Evolutionary conservation across 2,888 invertebrate genomes (phyloP), one percentile per base, ranked within the genome.

Genomic region (Agrochola circellaris): DNA sequence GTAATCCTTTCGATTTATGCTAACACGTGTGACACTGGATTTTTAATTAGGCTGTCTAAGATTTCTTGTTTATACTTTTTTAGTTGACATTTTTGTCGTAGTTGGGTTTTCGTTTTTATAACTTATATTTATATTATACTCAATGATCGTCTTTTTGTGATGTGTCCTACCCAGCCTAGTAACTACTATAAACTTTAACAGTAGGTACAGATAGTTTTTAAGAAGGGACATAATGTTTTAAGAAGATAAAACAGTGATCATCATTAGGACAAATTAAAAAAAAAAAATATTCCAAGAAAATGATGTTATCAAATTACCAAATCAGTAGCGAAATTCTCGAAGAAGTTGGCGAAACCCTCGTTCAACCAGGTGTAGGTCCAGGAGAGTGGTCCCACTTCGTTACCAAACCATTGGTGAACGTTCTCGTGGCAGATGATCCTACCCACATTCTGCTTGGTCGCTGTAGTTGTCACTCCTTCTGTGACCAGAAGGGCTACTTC

Each of bases 381-480:
- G 95, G 98, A 98, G 34, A 96, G 92, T 0, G 97, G 97, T 1
- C 98, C 97, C 3, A 98, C 97, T 85, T 97, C 97, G 90, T 98
- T 98, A 0, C 98, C 98, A 90, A 98, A 98, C 98, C 98, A 98
- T 97, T 97, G 98, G 91, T 99, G 99, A 0, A 96, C 94, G 79
- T 97, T 97, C 89, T 97, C 97, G 88, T 97, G 97, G 15, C 97
- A 95, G 73, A 97, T 95, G 73, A 97, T 96, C 8, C 96, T 95
- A 5, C 96, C 97, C 61, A 97, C 96, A 87, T 95, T 94, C 84
- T 97, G 96, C 9, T 81, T 91, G 0, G 93, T 92, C 0, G 91
- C 71, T 1, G 96, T 96, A 0, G 97, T 95, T 0, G 96, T 96
- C 0, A 95, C 94, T 9, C 95, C 95, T 0, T 95, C 94, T 75